These are phyloP conservation scores for Polia nebulosa DNA, from an alignment of 2,888 invertebrate genomes.

Conservation along the genomic window DNA sequence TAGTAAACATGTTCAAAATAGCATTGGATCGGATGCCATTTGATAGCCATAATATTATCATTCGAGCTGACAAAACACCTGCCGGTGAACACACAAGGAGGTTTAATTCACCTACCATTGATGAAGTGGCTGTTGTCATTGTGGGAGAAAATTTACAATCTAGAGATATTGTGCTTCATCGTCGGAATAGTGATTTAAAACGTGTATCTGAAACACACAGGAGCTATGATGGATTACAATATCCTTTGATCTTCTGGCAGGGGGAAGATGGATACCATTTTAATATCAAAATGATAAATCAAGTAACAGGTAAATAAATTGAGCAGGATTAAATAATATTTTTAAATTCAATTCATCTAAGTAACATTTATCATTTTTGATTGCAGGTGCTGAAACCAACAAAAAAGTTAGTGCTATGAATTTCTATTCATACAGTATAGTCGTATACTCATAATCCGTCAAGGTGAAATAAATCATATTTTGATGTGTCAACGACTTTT, in stretches of 20 bases:
- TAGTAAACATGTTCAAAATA: conserved; percentile 43
- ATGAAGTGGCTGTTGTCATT: conserved; percentile 58
- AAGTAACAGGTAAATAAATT: not conserved
- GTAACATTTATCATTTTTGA: not conserved
- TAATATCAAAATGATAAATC: conserved; percentile 18
- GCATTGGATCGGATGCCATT: conserved; percentile 68
- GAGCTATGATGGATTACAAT: conserved; percentile 60
- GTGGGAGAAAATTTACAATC: conserved; percentile 60
- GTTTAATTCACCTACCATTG: conserved; percentile 69
- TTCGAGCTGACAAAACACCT: conserved; percentile 69
- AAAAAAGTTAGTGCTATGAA: conserved; percentile 10
- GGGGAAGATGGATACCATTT: conserved; percentile 58
- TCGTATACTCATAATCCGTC: conserved; percentile 1
- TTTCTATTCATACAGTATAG: conserved; percentile 2
- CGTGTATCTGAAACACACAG: conserved; percentile 48
- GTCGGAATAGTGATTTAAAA: conserved; percentile 63
- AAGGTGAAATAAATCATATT: conserved; percentile 2
- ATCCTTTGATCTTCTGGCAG: conserved; percentile 67
- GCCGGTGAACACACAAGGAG: conserved; percentile 63
- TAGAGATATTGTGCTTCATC: conserved; percentile 72
- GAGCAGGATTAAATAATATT: not conserved
- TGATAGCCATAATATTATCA: conserved; percentile 68
- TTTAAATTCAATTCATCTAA: not conserved
- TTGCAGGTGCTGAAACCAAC: not conserved
- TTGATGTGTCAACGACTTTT: not conserved